These are phyloP conservation scores for Sciurus vulgaris DNA, from an alignment of 2,797 vertebrate species.

Conservation along the genomic window DNA sequence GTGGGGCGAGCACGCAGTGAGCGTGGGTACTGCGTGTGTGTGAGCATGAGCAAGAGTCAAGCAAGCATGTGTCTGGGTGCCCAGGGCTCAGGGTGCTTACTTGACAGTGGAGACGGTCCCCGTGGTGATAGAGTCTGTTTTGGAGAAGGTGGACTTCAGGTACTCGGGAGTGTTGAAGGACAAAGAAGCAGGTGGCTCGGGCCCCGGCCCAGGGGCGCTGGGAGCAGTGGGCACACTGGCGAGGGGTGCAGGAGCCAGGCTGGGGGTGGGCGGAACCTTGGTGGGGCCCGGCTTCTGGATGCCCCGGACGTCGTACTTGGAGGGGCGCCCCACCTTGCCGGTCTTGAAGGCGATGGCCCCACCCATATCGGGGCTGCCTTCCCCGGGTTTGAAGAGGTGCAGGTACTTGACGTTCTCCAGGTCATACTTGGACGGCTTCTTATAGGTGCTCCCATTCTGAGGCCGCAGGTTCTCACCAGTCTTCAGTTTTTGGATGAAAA, in stretches of 20 bases:
- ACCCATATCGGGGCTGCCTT: constrained; percentile 98
- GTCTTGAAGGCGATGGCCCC: constrained; percentile 99
- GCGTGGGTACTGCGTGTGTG: rapidly evolving
- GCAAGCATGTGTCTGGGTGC: neutral
- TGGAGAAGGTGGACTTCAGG: constrained; percentile 98
- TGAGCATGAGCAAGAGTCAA: rapidly evolving
- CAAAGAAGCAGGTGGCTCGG: constrained; percentile 93
- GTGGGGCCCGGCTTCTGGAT: constrained; percentile 95
- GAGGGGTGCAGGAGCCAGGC: constrained; percentile 92
- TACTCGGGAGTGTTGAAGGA: constrained; percentile 95
- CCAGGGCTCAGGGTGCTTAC: constrained; percentile 88
- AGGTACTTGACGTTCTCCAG: constrained; percentile 98
- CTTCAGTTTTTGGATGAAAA: constrained; percentile 99
- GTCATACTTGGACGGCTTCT: constrained; percentile 98
- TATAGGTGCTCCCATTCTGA: constrained; percentile 96
- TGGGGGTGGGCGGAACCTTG: constrained; percentile 91
- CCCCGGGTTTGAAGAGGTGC: constrained; percentile 98
- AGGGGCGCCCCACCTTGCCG: constrained; percentile 97
- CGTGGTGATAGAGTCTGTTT: constrained; percentile 99
- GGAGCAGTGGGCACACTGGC: constrained; percentile 90
- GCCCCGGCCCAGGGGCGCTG: constrained; percentile 87
- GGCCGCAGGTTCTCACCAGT: constrained; percentile 95
- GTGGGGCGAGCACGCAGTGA: rapidly evolving
- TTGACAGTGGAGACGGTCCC: constrained; percentile 99
- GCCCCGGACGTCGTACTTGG: constrained; percentile 97